Conservation (phyloP, 2,888 invertebrate genomes). For the Pachydiplax longipennis region DNA sequence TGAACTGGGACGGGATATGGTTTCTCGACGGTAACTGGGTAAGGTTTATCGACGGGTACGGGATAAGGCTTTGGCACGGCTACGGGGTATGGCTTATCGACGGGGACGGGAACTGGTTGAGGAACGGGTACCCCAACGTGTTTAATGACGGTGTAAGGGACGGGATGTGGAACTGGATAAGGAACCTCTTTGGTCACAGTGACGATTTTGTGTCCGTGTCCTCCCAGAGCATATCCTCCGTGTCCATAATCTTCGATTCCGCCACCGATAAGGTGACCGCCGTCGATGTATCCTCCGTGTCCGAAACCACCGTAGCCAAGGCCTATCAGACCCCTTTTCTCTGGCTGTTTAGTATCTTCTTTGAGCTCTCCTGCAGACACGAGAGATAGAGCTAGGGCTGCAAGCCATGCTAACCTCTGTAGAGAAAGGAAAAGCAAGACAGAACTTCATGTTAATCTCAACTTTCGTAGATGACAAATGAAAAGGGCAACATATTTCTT, state of each 20-base stretch:
- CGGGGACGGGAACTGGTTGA: background rate
- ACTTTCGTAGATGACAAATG: too few relatives aligned
- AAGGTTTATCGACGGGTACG: conserved; percentile 5
- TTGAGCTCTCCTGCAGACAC: conserved; percentile 41
- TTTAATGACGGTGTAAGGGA: conserved; percentile 33
- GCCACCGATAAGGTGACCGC: background rate
- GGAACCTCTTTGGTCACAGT: background rate
- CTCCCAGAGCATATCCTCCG: background rate
- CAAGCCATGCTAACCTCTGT: background rate
- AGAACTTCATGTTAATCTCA: too few relatives aligned
- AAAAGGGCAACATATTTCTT: too few relatives aligned
- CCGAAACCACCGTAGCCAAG: conserved; percentile 30
- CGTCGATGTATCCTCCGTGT: background rate
- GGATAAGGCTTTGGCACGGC: background rate
- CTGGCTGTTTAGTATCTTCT: conserved; percentile 48
- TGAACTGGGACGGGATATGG: conserved; percentile 54
- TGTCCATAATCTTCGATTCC: background rate
- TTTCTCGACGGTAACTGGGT: background rate
- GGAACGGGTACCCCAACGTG: conserved; percentile 43
- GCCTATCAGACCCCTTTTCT: conserved; percentile 50
- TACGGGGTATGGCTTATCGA: background rate
- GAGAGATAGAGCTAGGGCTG: background rate
- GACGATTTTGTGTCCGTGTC: background rate
- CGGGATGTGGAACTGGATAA: background rate
- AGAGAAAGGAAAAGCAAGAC: background rate